Conservation (phyloP, 1,140 invertebrate genomes). For the Marisa cornuarietis region DNA sequence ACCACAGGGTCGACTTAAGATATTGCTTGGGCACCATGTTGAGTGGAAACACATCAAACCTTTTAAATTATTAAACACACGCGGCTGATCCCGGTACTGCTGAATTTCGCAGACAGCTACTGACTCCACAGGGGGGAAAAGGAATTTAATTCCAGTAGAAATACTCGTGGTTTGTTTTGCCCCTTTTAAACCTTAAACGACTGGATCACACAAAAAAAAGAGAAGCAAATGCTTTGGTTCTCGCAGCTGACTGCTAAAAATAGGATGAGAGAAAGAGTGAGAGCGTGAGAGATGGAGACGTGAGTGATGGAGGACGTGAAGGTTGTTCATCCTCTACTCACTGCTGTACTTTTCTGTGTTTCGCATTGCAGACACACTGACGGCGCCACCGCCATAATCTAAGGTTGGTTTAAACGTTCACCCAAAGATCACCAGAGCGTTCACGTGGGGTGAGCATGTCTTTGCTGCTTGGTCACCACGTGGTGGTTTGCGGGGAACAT, state of each 20-base stretch:
- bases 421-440: conserved; percentile 4
- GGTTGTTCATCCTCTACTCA: not conserved
- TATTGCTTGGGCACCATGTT: too few species aligned
- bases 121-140: not conserved
- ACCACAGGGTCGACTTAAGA: too few species aligned
- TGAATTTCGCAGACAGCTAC: not conserved
- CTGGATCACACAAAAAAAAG: not conserved
- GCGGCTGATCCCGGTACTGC: too few species aligned
- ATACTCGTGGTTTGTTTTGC: not conserved
- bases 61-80: not conserved
- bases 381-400: not conserved
- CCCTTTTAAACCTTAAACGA: not conserved
- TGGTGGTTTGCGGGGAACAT: not conserved
- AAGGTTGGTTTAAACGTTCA: not conserved
- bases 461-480: conserved; percentile 19
- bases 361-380: not conserved
- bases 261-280: conserved; percentile 3
- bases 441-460: conserved; percentile 1
- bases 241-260: not conserved
- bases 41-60: not conserved
- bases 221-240: not conserved
- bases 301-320: not conserved
- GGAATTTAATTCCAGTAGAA: not conserved
- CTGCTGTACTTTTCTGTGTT: not conserved
- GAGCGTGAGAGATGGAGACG: not conserved